phyloP scores from a whole-genome alignment of 2,113 vertebrate species.

The Nyctereutes procyonoides region DNA sequence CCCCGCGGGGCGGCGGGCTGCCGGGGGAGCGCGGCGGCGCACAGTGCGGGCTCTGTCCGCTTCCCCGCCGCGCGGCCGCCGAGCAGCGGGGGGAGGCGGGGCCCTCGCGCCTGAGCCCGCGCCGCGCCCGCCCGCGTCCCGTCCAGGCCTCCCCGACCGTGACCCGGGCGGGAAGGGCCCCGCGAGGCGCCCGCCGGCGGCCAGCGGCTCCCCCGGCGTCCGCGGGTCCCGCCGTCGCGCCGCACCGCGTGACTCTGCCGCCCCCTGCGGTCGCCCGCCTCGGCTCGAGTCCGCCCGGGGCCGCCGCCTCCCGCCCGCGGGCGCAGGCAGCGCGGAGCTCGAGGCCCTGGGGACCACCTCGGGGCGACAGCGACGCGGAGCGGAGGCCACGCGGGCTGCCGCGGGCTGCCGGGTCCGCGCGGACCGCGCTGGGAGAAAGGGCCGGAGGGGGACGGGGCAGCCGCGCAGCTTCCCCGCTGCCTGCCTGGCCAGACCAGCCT shows the following conservation, averaged over 20 bases:
- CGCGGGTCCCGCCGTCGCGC: too few relatives aligned
- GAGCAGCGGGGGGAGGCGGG: neutral
- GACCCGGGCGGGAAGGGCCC: neutral
- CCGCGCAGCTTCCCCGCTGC: neutral
- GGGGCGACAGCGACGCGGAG: neutral
- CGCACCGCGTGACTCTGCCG: neutral
- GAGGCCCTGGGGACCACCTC: neutral
- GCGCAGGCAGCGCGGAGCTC: neutral
- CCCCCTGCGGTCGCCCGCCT: constrained; percentile 33
- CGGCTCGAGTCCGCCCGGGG: neutral
- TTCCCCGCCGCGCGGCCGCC: too few relatives aligned
- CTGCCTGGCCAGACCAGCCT: neutral
- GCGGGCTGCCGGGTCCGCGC: neutral
- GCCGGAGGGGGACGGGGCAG: neutral
- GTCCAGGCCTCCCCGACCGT: neutral
- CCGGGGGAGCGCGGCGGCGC: neutral
- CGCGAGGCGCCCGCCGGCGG: neutral
- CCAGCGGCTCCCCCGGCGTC: neutral
- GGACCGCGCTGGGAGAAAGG: neutral
- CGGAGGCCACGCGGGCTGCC: neutral
- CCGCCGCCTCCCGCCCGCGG: neutral
- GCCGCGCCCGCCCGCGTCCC: neutral
- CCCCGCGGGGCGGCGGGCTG: neutral
- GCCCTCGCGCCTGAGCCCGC: accelerated
- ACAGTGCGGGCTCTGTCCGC: too few relatives aligned